Conservation (phyloP, 2,113 vertebrate genomes). For the Collichthys lucidus region DNA sequence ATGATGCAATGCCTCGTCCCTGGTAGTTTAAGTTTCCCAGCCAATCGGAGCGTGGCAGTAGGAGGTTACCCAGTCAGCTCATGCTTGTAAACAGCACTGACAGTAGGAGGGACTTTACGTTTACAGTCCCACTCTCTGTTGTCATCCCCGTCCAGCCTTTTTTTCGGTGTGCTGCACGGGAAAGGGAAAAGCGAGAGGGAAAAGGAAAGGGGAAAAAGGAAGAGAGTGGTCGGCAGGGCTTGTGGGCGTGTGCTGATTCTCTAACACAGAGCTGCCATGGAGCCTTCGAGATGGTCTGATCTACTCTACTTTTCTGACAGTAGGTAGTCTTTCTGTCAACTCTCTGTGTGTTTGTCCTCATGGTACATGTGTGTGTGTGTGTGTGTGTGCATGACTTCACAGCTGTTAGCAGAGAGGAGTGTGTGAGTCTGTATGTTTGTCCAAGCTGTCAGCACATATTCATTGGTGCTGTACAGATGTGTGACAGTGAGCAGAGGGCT, state of each 20-base stretch:
- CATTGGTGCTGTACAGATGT: constrained; percentile 30
- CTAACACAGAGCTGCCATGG: constrained; percentile 58
- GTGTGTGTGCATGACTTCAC: constrained; percentile 16
- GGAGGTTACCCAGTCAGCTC: constrained; percentile 65
- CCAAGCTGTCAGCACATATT: constrained; percentile 36
- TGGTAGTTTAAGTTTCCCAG: constrained; percentile 57
- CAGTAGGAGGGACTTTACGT: constrained; percentile 73
- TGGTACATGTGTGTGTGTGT: constrained; percentile 1
- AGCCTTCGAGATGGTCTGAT: constrained; percentile 37
- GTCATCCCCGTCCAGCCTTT: constrained; percentile 63
- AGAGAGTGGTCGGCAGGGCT: constrained; percentile 47
- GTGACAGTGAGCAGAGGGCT: not conserved
- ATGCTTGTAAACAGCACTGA: constrained; percentile 64
- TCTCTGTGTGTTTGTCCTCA: constrained; percentile 27
- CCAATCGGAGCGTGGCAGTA: constrained; percentile 72
- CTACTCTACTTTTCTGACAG: constrained; percentile 57
- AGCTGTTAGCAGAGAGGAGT: constrained; percentile 21
- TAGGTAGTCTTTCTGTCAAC: constrained; percentile 64
- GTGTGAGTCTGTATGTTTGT: constrained; percentile 25
- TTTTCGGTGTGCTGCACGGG: constrained; percentile 43
- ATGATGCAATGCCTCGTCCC: constrained; percentile 79
- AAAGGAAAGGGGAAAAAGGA: constrained; percentile 58
- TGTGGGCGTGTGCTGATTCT: constrained; percentile 28
- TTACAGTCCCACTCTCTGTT: constrained; percentile 67
- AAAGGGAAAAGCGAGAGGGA: constrained; percentile 21